Percentiles rank a stretch among this genome's conserved stretches.
These are phyloP conservation scores for Dendrocincla tyrannina DNA, from an alignment of 2,797 vertebrate genomes.

Conservation along the genomic window DNA sequence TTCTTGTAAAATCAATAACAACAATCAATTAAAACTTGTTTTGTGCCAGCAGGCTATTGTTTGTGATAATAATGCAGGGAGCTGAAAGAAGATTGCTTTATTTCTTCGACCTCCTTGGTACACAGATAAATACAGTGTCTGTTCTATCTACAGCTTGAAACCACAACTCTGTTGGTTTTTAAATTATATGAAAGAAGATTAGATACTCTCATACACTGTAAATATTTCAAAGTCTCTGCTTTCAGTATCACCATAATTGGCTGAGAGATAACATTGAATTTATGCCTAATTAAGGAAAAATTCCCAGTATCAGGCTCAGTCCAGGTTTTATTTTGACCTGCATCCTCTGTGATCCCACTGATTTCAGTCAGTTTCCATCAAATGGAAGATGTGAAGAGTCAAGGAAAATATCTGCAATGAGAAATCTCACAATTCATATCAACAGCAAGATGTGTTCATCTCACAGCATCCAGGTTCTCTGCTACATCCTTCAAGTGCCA, in stretches of 20 bases:
- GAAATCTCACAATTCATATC: not conserved
- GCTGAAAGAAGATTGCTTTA: not conserved
- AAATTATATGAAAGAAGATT: conserved; percentile 17
- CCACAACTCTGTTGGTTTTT: not conserved
- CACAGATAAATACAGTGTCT: not conserved
- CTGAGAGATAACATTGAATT: conserved; percentile 56
- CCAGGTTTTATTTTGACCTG: not conserved
- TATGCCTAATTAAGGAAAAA: conserved; percentile 48
- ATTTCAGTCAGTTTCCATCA: not conserved
- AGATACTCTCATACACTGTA: not conserved
- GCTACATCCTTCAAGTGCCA: not conserved
- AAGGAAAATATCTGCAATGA: not conserved
- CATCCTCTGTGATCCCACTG: not conserved
- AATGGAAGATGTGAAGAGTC: not conserved
- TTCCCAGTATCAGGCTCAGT: not conserved
- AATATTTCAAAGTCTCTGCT: conserved; percentile 42
- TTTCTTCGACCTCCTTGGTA: conserved; percentile 12
- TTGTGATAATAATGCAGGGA: not conserved
- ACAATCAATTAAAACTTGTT: conserved; percentile 34
- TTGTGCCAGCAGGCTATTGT: conserved; percentile 30
- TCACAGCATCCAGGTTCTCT: not conserved
- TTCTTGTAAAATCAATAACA: conserved; percentile 41
- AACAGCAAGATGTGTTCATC: not conserved
- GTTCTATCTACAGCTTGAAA: conserved; percentile 10
- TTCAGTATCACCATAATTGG: conserved; percentile 8